Evolutionary conservation across 1,140 invertebrate species (phyloP), one percentile per base, ranked within the genome.

Genomic region (Aethina tumida): DNA sequence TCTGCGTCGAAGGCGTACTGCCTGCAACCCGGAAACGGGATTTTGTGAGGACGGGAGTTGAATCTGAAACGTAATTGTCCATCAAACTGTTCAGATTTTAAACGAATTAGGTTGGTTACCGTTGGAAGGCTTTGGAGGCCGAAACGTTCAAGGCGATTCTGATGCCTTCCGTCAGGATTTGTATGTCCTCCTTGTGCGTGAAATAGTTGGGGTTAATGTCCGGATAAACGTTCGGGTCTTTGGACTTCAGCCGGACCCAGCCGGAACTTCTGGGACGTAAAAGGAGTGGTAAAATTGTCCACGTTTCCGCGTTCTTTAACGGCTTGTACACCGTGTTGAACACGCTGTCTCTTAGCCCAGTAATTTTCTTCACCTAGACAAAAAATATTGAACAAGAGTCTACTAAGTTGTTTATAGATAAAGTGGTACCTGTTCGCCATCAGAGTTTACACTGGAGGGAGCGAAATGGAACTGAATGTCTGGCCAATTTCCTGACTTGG

Each of bases 131-230:
- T 6, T 73, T 70, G 0, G 85, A 83, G 34, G 80, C 79, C 0
- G 82, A 84, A 8, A 91, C 64, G 38, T 78, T 77, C 50, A 91
- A 69, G 0, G 81, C 86, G 27, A 91, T 78, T 45, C 82, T 77
- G 9, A 91, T 87, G 2, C 84, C 87, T 53, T 89, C 83, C 0
- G 81, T 77, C 4, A 91, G 52, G 0, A 80, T 70, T 43, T 77
- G 63, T 8, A 90, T 70, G 45, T 91, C 87, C 48, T 84, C 74
- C 40, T 75, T 75, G 45, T 88, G 75, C 0, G 81, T 77, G 52
- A 94, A 85, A 52, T 94, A 94, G 52, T 92, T 92, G 0, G 93
- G 90, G 59, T 88, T 83, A n/a, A 97, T 84, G 3, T 82, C 72
- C 0, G 92, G 92, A 49, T 83, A 74, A 2, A 82, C 71, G 6